Base-by-base conservation (phyloP, 1,140 invertebrate species). In the Drosophila ohnishii region DNA sequence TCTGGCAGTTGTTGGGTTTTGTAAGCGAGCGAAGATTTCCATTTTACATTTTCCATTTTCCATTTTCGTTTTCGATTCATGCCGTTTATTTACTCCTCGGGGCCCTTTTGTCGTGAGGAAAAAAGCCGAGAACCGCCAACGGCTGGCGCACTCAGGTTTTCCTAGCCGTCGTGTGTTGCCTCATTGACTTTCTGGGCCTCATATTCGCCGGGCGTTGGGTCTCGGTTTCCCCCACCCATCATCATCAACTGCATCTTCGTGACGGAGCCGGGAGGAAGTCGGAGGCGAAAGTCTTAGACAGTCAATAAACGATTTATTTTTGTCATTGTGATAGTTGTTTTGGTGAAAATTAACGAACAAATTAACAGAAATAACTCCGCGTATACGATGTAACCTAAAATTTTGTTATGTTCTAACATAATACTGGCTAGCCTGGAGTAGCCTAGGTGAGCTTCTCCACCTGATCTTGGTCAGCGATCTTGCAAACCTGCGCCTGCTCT, bases 11-110 rank as follows among this genome's bases (percentile, higher is more conserved):
- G 51, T 45, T 83, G 67, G 67, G 58, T 86, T 86, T 88, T 86
- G 83, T 83, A 86, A 86, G 83, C 72, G 71, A 86, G 79, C 67
- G 57, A 79, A 77, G 58, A 77, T 78, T 76, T 76, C 53, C 69
- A 86, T 86, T 71, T 86, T 86, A 63, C 83, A 87, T 87, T 85
- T 85, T 87, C 32, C 78, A 86, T 82, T 85, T 85, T 86, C 32
- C 69, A 72, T 63, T 47, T 67, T 67, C 60, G 28, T 67, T 45
- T 69, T 69, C 65, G 37, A 83, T 87, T 87, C 83, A 77, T 77
- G 79, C 55, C 75, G 78, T 83, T 86, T 86, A 83, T 82, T 79
- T 83, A 55, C 79, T 86, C 77, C 69, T 62, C 75, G 72, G 67
- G 69, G 83, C 79, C 84, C 84, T 86, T 76, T 86, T 88, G 83